phyloP scores from a whole-genome alignment of 2,888 invertebrate species.

The Hirtodrosophila trivittata region DNA sequence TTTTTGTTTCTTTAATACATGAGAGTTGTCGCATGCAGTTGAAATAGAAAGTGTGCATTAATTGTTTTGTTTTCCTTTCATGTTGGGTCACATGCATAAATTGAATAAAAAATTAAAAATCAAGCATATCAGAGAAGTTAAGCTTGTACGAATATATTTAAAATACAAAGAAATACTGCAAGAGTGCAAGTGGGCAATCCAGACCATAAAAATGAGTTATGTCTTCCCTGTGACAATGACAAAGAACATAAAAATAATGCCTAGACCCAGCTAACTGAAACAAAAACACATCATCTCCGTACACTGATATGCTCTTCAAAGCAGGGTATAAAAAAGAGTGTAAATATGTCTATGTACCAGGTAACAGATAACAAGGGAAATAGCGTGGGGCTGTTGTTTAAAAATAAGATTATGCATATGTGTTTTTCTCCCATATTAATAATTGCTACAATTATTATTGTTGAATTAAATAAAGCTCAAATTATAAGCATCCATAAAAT shows the following conservation, averaged over 20 bases:
- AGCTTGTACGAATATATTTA: too few relatives aligned
- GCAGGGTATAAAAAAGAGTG: too few relatives aligned
- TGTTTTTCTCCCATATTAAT: too few relatives aligned
- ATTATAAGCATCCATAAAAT: too few relatives aligned
- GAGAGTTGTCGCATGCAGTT: conserved; percentile 63
- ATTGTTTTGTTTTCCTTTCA: conserved; percentile 65
- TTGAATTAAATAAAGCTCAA: too few relatives aligned
- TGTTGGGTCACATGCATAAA: conserved; percentile 9
- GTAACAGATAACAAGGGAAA: too few relatives aligned
- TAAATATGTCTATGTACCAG: too few relatives aligned
- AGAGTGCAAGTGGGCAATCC: neutral
- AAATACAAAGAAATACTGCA: neutral
- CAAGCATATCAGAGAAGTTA: neutral
- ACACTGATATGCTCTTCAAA: too few relatives aligned
- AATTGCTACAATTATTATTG: too few relatives aligned
- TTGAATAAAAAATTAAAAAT: conserved; percentile 7
- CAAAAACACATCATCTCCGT: neutral
- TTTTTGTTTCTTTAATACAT: conserved; percentile 25
- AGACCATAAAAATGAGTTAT: neutral
- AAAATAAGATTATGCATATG: too few relatives aligned
- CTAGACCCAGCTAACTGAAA: neutral
- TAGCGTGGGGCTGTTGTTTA: too few relatives aligned
- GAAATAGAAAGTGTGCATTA: conserved; percentile 73
- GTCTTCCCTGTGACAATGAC: neutral
- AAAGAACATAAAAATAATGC: neutral